Evolutionary conservation across 2,113 vertebrate species (phyloP).

Genomic region (Sphyrna mokarran): DNA sequence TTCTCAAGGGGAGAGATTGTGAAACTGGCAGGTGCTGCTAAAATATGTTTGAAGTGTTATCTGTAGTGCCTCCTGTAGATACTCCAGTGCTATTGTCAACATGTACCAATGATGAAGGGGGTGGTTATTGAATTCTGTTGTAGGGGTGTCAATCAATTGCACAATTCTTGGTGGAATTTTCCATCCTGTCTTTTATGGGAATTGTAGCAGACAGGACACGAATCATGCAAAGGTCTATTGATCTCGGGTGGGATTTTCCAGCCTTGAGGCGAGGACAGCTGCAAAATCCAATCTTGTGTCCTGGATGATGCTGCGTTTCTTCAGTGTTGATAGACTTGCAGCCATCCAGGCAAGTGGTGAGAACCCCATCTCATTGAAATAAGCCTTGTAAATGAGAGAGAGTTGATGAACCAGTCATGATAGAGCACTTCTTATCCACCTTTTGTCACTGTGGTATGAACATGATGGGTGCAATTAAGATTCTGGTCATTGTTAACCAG

Average conservation of each 20-base stretch:
- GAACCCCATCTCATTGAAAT: neutral
- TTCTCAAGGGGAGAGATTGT: neutral
- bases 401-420: neutral
- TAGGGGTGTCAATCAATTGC: neutral
- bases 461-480: neutral
- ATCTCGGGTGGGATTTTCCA: no score
- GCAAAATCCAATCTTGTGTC: neutral
- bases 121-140: neutral
- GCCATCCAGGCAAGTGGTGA: neutral
- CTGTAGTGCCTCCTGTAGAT: neutral
- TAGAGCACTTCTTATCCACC: neutral
- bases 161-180: neutral
- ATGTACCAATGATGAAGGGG: neutral
- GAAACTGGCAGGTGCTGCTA: neutral
- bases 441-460: neutral
- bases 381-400: neutral
- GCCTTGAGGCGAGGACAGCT: no score
- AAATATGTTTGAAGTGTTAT: neutral
- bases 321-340: neutral
- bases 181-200: no score
- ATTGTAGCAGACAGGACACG: no score
- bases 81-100: neutral
- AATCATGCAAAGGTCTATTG: no score
- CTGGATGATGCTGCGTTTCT: neutral
- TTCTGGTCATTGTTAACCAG: neutral